A percentile compares a stretch with the other conserved stretches of the same genome.
phyloP scores from a whole-genome alignment of 2,888 invertebrate species.

The Brachyopa scutellaris region DNA sequence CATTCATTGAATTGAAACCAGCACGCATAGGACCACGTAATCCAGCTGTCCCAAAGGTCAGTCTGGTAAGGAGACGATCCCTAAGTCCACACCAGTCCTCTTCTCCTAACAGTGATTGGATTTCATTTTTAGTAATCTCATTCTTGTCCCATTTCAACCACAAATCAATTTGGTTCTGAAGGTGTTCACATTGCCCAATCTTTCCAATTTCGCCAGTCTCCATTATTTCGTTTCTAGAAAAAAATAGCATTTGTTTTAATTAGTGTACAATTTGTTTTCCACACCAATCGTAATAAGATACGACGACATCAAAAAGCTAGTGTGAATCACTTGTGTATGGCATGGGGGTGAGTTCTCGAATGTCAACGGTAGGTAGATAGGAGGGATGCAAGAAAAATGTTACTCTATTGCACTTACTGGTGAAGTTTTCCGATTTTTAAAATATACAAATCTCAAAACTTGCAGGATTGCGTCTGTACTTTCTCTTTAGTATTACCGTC shows the following conservation, averaged over 20 bases:
- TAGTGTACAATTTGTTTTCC: not conserved
- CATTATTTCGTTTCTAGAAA: slow-evolving; percentile 8
- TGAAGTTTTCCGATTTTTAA: too few species aligned
- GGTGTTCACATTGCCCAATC: not conserved
- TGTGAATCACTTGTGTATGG: not conserved
- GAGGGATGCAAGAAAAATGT: slow-evolving; percentile 8
- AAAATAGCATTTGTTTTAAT: not conserved
- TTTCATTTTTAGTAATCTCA: slow-evolving; percentile 85
- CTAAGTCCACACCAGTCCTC: slow-evolving; percentile 85
- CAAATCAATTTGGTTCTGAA: slow-evolving; percentile 84
- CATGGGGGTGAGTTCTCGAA: not conserved
- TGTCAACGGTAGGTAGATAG: slow-evolving; percentile 28
- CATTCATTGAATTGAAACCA: slow-evolving; percentile 97
- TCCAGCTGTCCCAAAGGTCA: slow-evolving; percentile 96
- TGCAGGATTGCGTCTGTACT: too few species aligned
- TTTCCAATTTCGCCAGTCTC: not conserved
- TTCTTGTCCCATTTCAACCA: slow-evolving; percentile 91
- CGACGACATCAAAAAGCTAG: not conserved
- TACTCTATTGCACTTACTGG: not conserved
- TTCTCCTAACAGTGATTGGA: slow-evolving; percentile 84
- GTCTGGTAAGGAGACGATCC: slow-evolving; percentile 86
- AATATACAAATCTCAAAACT: too few species aligned
- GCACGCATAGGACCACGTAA: slow-evolving; percentile 95
- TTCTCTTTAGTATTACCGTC: too few species aligned
- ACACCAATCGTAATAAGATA: not conserved